Base-by-base conservation (phyloP, 1,140 invertebrate species). In the Drosophila kurseongensis region DNA sequence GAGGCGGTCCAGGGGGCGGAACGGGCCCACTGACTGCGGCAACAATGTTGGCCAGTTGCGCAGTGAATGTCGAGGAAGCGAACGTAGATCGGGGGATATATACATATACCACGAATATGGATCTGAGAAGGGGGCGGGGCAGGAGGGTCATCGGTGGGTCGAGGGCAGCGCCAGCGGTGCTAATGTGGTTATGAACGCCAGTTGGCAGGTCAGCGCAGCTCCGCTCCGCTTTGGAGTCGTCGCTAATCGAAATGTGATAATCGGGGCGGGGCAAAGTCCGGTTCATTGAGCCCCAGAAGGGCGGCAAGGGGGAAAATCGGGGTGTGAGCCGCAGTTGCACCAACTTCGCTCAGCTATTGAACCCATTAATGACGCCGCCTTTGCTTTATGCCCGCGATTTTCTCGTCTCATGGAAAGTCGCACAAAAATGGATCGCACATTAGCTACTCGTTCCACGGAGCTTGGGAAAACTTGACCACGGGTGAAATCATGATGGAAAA, bases 111-210 rank as follows among this genome's bases (percentile, higher is more conserved):
- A 4, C 23, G 9, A 5, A 32, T 16, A 36, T 36, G 9, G 35
- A 61, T 36, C 7, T 12, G 48, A 7, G 27, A n/a, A 2, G 12
- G 41, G 41, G 12, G 16, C 9, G n/a, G 27, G 35, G 42, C 48
- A 60, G 52, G 48, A 63, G 51, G 54, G 78, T 76, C 59, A 69
- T 59, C 41, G 55, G 55, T 51, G 80, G 78, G 65, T 75, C 71
- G 71, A 75, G 59, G 63, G 68, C 61, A 89, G 84, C 80, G 83
- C 83, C 83, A 83, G 84, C 77, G 65, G 73, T 88, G 85, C 85
- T 88, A 88, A 88, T 88, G 80, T 89, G 77, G 67, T 88, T 88
- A 89, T 84, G 76, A 83, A 80, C 83, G 65, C 80, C 76, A 76
- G 75, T 82, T 81, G 62, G 80, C 65, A 54, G 63, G 79, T 78